Evolutionary conservation across 1,140 invertebrate genomes (phyloP).

Genomic region (Condylostylus longicornis): DNA sequence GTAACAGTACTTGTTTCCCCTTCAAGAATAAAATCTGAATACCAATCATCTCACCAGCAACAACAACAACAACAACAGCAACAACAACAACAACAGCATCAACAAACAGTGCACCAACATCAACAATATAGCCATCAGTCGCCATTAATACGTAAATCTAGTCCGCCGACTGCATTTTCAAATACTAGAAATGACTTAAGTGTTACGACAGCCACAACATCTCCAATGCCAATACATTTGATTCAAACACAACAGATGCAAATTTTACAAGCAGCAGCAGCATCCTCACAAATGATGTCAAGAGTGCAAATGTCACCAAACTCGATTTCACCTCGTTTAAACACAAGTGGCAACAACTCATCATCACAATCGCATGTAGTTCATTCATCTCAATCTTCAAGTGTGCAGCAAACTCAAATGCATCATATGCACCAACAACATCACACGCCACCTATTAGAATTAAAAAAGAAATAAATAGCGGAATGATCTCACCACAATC

Average conservation of each 20-base stretch:
- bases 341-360: slow-evolving; percentile 33
- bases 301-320: slow-evolving; percentile 29
- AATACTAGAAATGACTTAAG: slow-evolving; percentile 7
- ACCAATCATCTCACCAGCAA: slow-evolving; percentile 25
- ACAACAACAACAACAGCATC: slow-evolving; percentile 13
- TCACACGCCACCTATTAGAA: slow-evolving; percentile 30
- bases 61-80: slow-evolving; percentile 18
- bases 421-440: slow-evolving; percentile 24
- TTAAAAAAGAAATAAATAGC: slow-evolving; percentile 35
- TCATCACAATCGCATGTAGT: slow-evolving; percentile 31
- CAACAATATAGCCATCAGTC: slow-evolving; percentile 20
- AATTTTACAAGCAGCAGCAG: slow-evolving; percentile 24
- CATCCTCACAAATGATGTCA: slow-evolving; percentile 33
- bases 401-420: slow-evolving; percentile 33
- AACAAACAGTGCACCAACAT: slow-evolving; percentile 28
- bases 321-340: slow-evolving; percentile 31
- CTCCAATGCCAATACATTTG: slow-evolving; percentile 27
- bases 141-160: slow-evolving; percentile 22
- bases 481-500: slow-evolving; percentile 13
- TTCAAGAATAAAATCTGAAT: slow-evolving; percentile 28
- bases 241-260: slow-evolving; percentile 25
- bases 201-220: slow-evolving; percentile 8
- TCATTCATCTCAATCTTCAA: slow-evolving; percentile 40
- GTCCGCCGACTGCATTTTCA: slow-evolving; percentile 27
- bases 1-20: slow-evolving; percentile 30